Percentiles rank a stretch among this genome's conserved stretches.
These are phyloP conservation scores for Cataglyphis hispanica DNA, from an alignment of 1,140 invertebrate species.

Conservation along the genomic window DNA sequence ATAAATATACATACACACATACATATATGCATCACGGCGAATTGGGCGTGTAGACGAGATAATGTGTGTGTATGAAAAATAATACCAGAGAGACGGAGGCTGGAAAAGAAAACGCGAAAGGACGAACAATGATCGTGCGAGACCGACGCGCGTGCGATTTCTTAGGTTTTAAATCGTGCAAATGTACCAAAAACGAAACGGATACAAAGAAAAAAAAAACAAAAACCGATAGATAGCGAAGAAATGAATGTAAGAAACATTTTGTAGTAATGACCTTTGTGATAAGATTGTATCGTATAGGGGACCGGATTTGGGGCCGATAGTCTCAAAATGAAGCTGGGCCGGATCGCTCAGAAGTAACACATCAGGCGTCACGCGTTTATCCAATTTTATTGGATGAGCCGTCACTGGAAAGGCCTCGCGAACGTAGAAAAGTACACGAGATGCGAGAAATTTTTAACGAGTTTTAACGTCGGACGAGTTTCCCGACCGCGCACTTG, in stretches of 20 bases:
- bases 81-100: background rate
- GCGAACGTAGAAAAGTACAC: constrained; percentile 42
- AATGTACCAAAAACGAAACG: constrained; percentile 73
- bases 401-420: constrained; percentile 7
- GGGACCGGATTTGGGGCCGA: constrained; percentile 61
- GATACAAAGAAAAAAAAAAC: constrained; percentile 68
- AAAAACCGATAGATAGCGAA: constrained; percentile 43
- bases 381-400: constrained; percentile 6
- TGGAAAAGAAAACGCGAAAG: constrained; percentile 24
- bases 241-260: constrained; percentile 74
- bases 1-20: constrained; percentile 30
- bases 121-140: constrained; percentile 35
- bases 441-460: constrained; percentile 50
- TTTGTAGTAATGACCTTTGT: constrained; percentile 81
- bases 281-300: constrained; percentile 79
- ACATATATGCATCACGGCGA: constrained; percentile 13
- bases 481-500: constrained; percentile 40
- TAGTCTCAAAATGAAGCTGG: background rate
- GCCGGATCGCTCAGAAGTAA: constrained; percentile 37
- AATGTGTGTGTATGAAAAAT: constrained; percentile 19
- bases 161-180: constrained; percentile 68
- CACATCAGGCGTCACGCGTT: constrained; percentile 39
- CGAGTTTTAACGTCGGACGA: constrained; percentile 40
- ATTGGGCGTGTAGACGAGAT: constrained; percentile 32
- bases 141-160: constrained; percentile 47